Conservation (phyloP, 2,888 invertebrate species). For the Patella caerulea region DNA sequence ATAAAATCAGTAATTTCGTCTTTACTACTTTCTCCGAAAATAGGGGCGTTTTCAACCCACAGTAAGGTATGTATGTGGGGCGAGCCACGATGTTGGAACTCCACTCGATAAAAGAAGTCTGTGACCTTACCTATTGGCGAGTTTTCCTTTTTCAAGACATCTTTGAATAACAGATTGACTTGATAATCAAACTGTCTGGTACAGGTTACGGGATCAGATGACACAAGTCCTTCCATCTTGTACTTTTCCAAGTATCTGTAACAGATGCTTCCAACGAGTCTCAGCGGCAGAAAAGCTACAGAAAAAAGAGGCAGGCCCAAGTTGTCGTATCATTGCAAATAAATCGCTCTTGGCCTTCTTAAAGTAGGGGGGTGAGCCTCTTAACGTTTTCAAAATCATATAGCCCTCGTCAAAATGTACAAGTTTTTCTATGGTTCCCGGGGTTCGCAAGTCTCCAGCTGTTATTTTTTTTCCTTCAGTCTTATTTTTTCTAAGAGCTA, state of each 20-base stretch:
- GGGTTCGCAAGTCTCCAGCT: not conserved
- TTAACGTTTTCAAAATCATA: constrained; percentile 25
- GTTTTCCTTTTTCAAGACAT: constrained; percentile 14
- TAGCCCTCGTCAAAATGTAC: constrained; percentile 22
- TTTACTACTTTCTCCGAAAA: constrained; percentile 30
- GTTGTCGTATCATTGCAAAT: constrained; percentile 43
- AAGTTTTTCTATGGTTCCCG: not conserved
- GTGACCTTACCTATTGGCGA: constrained; percentile 38
- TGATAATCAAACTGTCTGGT: constrained; percentile 46
- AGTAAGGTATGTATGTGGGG: constrained; percentile 45
- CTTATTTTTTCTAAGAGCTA: constrained; percentile 1
- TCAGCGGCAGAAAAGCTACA: constrained; percentile 38
- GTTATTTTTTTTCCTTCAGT: not conserved
- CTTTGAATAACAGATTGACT: constrained; percentile 36
- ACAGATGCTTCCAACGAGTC: constrained; percentile 24
- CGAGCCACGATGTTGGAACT: constrained; percentile 47
- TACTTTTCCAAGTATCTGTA: not conserved
- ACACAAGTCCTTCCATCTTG: constrained; percentile 37
- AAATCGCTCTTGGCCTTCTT: constrained; percentile 25
- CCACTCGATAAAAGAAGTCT: constrained; percentile 45
- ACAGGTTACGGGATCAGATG: constrained; percentile 47
- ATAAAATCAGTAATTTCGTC: constrained; percentile 32
- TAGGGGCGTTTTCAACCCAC: constrained; percentile 41
- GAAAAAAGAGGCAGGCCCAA: constrained; percentile 40
- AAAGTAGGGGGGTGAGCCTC: constrained; percentile 19